Evolutionary conservation across 2,797 vertebrate genomes (phyloP).

Genomic region (Tragelaphus eurycerus): DNA sequence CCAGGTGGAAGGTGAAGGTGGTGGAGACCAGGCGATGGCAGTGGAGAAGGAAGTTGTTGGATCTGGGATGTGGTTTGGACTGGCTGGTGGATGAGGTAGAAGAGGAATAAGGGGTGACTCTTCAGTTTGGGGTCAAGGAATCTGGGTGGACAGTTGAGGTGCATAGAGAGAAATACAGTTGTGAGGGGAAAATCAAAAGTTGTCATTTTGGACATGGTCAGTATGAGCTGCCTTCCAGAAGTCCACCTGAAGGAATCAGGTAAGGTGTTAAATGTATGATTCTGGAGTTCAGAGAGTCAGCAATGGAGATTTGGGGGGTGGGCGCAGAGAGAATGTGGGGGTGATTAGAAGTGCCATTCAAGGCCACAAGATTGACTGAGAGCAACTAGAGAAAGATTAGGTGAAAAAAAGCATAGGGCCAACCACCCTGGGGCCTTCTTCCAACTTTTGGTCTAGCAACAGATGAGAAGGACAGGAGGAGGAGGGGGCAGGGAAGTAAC

Average conservation of each 20-base stretch:
- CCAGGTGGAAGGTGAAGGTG: background rate
- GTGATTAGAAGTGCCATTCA: background rate
- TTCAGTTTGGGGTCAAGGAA: background rate
- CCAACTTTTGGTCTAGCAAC: background rate
- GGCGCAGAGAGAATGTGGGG: too few relatives aligned
- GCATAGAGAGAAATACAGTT: background rate
- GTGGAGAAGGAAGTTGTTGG: background rate
- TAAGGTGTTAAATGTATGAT: background rate
- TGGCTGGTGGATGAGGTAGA: background rate
- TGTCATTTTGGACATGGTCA: background rate
- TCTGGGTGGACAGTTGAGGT: background rate
- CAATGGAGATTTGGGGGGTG: background rate
- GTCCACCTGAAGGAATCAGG: background rate
- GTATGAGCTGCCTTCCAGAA: background rate
- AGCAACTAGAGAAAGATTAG: background rate
- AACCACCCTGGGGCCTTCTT: background rate
- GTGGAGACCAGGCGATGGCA: too few relatives aligned
- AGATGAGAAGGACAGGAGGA: background rate
- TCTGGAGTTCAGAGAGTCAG: background rate
- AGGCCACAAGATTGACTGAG: background rate
- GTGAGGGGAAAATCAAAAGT: background rate
- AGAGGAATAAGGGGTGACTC: background rate
- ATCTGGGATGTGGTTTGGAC: background rate
- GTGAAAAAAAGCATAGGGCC: background rate
- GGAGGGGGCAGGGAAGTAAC: fast-evolving